phyloP scores from a whole-genome alignment of 2,888 invertebrate species.

The Oscheius sp. region DNA sequence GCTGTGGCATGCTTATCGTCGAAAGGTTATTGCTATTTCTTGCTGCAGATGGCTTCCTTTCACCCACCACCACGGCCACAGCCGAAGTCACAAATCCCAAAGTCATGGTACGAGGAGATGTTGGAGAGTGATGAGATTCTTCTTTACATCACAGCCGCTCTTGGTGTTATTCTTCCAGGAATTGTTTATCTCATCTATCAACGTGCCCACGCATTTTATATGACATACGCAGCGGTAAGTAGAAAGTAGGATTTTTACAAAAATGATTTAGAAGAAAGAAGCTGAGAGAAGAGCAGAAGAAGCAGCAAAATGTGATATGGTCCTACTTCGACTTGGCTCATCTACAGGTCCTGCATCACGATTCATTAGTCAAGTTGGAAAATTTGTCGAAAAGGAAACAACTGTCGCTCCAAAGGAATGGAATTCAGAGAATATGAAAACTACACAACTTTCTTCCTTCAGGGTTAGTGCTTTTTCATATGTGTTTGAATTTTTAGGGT shows the following conservation, averaged over 20 bases:
- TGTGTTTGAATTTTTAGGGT: conserved; percentile 32
- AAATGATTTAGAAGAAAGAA: conserved; percentile 49
- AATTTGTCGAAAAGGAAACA: conserved; percentile 34
- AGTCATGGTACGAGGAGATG: conserved; percentile 42
- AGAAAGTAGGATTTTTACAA: not conserved
- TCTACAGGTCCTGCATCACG: conserved; percentile 36
- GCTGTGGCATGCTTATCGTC: conserved; percentile 1
- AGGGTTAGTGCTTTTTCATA: conserved; percentile 32
- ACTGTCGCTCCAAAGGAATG: conserved; percentile 38
- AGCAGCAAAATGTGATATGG: conserved; percentile 48
- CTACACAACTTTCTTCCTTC: conserved; percentile 45
- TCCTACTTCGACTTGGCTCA: conserved; percentile 35
- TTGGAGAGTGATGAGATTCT: conserved; percentile 61
- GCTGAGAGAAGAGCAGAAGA: conserved; percentile 49
- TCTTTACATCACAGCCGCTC: conserved; percentile 62
- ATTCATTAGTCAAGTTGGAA: not conserved
- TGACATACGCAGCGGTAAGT: conserved; percentile 43
- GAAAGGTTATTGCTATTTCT: not conserved
- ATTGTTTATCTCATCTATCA: conserved; percentile 62
- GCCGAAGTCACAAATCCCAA: conserved; percentile 27
- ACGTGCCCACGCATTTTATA: conserved; percentile 55
- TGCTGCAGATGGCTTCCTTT: not conserved
- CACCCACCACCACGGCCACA: conserved; percentile 42
- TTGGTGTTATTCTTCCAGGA: conserved; percentile 65
- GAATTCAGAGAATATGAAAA: conserved; percentile 37